These are phyloP conservation scores for Scaptomyza caliginosa DNA, from an alignment of 2,888 invertebrate genomes.

Conservation along the genomic window DNA sequence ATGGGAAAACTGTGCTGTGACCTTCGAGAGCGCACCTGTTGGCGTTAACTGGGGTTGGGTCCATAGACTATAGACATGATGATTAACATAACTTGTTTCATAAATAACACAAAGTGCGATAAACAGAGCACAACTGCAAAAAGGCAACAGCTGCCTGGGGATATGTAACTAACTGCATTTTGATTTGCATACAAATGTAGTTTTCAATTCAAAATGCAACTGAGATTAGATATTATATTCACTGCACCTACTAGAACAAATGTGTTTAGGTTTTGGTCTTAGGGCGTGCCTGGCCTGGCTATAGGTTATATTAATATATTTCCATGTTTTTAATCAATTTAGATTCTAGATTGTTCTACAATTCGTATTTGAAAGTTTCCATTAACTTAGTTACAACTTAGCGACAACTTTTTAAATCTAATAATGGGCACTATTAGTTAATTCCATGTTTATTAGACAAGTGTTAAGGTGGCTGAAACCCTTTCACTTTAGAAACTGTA, in stretches of 20 bases:
- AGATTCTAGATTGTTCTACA: not conserved
- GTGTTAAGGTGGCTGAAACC: constrained; percentile 1
- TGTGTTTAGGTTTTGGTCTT: not conserved
- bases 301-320: constrained; percentile 15
- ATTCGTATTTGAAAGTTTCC: constrained; percentile 4
- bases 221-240: not conserved
- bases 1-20: constrained; percentile 9
- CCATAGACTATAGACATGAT: constrained; percentile 24
- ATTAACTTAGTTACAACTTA: constrained; percentile 2
- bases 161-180: too few species aligned
- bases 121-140: constrained; percentile 22
- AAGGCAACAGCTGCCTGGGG: constrained; percentile 16
- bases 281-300: constrained; percentile 37
- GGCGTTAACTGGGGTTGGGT: constrained; percentile 37
- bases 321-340: constrained; percentile 3
- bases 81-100: constrained; percentile 67
- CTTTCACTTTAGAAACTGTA: not conserved
- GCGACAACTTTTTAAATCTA: not conserved
- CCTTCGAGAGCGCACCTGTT: constrained; percentile 63
- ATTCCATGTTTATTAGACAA: not conserved
- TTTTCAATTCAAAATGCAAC: constrained; percentile 21
- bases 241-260: constrained; percentile 20
- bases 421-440: not conserved
- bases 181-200: constrained; percentile 62
- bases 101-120: constrained; percentile 5